Conservation (phyloP, 2,797 vertebrate species). For the Fratercula arctica region DNA sequence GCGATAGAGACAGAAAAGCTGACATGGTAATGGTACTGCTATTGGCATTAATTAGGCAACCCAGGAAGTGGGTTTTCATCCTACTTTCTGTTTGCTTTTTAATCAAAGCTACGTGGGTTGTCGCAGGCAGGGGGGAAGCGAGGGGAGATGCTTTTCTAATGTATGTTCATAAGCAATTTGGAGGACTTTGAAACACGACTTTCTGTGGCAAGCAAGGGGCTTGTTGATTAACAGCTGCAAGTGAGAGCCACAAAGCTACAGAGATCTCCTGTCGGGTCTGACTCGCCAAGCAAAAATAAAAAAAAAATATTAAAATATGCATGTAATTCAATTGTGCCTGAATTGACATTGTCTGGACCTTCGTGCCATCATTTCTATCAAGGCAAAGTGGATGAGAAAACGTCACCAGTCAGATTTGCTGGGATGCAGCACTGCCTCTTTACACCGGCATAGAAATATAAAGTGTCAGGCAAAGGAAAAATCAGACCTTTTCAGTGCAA, state of each 20-base stretch:
- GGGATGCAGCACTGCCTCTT: not conserved
- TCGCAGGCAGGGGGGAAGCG: not conserved
- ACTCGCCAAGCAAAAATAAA: not conserved
- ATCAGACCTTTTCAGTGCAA: not conserved
- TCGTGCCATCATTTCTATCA: not conserved
- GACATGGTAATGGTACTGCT: not conserved
- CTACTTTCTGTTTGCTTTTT: not conserved
- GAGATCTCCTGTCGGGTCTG: not conserved
- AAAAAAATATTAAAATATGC: accelerated
- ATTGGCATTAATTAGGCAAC: not conserved
- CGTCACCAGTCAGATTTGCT: not conserved
- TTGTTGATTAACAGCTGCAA: not conserved
- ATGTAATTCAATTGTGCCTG: not conserved
- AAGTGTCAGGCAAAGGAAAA: not conserved
- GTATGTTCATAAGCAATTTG: not conserved
- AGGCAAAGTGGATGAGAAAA: not conserved
- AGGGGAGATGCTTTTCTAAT: not conserved
- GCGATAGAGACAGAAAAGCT: not conserved
- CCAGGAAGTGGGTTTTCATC: not conserved
- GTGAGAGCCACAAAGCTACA: not conserved
- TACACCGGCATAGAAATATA: accelerated
- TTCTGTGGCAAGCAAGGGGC: not conserved
- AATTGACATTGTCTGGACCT: not conserved
- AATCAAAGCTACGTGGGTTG: not conserved
- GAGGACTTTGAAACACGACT: not conserved